Percentiles rank a stretch among this genome's conserved stretches.
Conservation (phyloP, 2,888 invertebrate species). For the Athrips mouffetella region DNA sequence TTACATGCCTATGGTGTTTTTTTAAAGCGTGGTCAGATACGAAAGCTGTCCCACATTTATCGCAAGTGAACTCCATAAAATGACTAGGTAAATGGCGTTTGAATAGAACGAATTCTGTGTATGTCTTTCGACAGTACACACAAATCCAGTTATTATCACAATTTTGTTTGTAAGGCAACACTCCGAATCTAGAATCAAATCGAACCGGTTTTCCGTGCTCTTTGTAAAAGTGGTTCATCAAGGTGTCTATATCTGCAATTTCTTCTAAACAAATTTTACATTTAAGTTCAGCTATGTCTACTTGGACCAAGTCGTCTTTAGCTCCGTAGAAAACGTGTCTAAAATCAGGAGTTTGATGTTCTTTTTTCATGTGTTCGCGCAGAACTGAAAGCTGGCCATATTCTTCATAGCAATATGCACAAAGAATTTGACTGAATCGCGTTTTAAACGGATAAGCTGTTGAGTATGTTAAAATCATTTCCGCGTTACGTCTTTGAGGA, state of each 20-base stretch:
- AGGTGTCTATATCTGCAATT: conserved; percentile 51
- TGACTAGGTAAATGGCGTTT: conserved; percentile 64
- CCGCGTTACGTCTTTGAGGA: conserved; percentile 67
- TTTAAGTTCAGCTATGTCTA: conserved; percentile 64
- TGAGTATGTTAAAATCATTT: conserved; percentile 60
- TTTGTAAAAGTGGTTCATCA: conserved; percentile 59
- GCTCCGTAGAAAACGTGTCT: conserved; percentile 66
- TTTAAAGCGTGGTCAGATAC: conserved; percentile 61
- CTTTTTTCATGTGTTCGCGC: conserved; percentile 55
- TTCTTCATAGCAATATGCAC: conserved; percentile 64
- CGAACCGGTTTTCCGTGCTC: conserved; percentile 61
- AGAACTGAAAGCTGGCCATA: conserved; percentile 50
- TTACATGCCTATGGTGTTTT: conserved; percentile 64
- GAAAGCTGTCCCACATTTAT: conserved; percentile 66
- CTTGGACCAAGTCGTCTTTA: conserved; percentile 64
- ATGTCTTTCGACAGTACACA: conserved; percentile 57
- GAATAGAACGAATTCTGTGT: conserved; percentile 51
- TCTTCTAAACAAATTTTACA: conserved; percentile 58
- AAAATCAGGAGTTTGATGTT: conserved; percentile 55
- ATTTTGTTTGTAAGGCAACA: conserved; percentile 62
- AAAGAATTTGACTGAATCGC: conserved; percentile 63
- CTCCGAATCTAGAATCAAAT: conserved; percentile 61
- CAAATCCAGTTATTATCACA: conserved; percentile 51
- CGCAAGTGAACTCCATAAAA: conserved; percentile 64
- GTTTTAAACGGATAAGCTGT: conserved; percentile 70